These are phyloP conservation scores for Suncus etruscus DNA, from an alignment of 2,113 vertebrate genomes.

Conservation along the genomic window DNA sequence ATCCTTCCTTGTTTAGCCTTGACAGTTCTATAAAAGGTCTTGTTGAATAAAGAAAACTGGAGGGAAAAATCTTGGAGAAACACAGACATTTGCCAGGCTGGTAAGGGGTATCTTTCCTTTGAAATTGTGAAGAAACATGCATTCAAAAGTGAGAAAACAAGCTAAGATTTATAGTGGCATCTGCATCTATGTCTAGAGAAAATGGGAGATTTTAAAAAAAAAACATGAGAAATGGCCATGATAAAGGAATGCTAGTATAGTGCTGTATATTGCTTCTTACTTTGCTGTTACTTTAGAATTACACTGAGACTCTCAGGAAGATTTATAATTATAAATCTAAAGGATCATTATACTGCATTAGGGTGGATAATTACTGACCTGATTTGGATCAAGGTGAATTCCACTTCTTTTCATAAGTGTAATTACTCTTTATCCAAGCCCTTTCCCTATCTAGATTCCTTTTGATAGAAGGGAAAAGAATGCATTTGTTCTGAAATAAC, in stretches of 20 bases:
- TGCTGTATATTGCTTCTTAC: conserved; percentile 25
- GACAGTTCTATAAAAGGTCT: conserved; percentile 1
- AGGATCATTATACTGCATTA: conserved; percentile 69
- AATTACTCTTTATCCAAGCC: conserved; percentile 72
- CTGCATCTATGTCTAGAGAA: conserved; percentile 20
- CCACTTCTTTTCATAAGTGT: conserved; percentile 69
- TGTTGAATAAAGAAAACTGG: not conserved
- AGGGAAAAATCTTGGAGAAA: not conserved
- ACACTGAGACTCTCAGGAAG: conserved; percentile 50
- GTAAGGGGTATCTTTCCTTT: conserved; percentile 17
- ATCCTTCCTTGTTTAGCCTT: conserved; percentile 6
- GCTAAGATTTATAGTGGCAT: not conserved
- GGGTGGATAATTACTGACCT: conserved; percentile 67
- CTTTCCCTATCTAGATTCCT: conserved; percentile 63
- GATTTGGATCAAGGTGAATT: conserved; percentile 74
- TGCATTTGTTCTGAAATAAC: conserved; percentile 67
- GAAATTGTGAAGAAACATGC: not conserved
- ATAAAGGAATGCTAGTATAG: not conserved
- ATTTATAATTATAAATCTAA: conserved; percentile 68
- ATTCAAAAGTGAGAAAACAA: conserved; percentile 30
- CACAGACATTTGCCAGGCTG: conserved; percentile 25
- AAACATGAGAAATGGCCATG: conserved; percentile 1
- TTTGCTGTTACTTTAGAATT: conserved; percentile 61
- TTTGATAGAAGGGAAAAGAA: conserved; percentile 52
- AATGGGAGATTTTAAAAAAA: not conserved